Conservation (phyloP, 2,888 invertebrate genomes). For the Perithous albicinctus region DNA sequence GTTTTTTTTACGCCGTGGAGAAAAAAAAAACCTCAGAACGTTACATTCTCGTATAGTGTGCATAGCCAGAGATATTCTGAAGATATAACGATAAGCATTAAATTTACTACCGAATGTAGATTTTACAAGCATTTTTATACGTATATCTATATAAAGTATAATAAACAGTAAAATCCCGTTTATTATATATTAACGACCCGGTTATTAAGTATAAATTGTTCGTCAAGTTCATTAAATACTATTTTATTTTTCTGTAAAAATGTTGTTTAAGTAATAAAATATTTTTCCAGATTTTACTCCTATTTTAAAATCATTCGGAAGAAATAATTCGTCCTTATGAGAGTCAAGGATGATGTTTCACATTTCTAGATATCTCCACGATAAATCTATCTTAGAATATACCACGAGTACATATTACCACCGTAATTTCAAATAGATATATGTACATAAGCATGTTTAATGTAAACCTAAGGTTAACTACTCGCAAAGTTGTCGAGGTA, state of each 20-base stretch:
- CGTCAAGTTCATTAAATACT: neutral
- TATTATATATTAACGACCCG: no score
- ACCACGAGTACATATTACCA: neutral
- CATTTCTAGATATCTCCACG: neutral
- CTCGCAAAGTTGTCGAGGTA: neutral
- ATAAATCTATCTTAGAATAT: neutral
- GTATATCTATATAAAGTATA: no score
- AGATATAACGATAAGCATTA: no score
- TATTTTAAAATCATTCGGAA: neutral
- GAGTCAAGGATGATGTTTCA: neutral
- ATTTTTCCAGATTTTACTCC: neutral
- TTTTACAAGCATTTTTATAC: no score
- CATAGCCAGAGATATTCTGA: no score
- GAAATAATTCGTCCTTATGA: neutral
- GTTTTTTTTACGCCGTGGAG: no score
- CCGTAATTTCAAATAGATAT: constrained; percentile 16
- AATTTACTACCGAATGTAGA: no score
- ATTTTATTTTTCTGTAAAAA: neutral
- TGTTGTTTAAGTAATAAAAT: neutral
- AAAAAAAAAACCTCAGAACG: no score
- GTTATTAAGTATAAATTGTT: no score
- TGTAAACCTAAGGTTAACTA: constrained; percentile 33
- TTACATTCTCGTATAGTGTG: no score
- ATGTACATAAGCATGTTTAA: constrained; percentile 23
- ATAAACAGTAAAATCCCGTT: no score